Conservation (phyloP, 2,888 invertebrate species). For the Synanthedon tipuliformis region DNA sequence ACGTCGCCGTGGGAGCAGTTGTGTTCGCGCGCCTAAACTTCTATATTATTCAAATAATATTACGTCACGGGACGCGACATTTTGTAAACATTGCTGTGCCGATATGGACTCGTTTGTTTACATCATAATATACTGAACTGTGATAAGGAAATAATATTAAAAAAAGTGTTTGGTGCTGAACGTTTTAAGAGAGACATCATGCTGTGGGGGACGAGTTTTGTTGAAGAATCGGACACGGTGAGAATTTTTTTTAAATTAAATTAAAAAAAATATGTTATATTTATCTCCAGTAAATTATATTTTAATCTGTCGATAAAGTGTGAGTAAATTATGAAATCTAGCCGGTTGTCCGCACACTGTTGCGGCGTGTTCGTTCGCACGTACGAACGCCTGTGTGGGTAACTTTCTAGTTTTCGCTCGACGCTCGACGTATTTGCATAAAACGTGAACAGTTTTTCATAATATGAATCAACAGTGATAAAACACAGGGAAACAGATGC, state of each 20-base stretch:
- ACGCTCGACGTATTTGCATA: slow-evolving; percentile 59
- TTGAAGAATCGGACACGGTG: slow-evolving; percentile 59
- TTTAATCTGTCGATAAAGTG: slow-evolving; percentile 25
- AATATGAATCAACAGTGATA: slow-evolving; percentile 26
- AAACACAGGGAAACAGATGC: slow-evolving; percentile 54
- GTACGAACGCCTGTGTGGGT: slow-evolving; percentile 38
- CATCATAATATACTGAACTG: slow-evolving; percentile 10
- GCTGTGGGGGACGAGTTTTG: slow-evolving; percentile 61
- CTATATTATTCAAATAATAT: slow-evolving; percentile 13
- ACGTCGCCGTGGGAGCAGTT: slow-evolving; percentile 43
- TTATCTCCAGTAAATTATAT: slow-evolving; percentile 3
- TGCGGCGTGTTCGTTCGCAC: slow-evolving; percentile 15
- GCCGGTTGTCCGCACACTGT: slow-evolving; percentile 27
- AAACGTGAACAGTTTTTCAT: slow-evolving; percentile 69
- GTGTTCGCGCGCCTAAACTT: slow-evolving; percentile 26
- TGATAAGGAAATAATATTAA: slow-evolving; percentile 9
- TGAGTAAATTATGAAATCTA: slow-evolving; percentile 48
- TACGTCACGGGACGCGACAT: slow-evolving; percentile 51
- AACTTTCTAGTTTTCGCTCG: slow-evolving; percentile 70
- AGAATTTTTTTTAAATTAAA: slow-evolving; percentile 26
- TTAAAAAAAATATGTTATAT: slow-evolving; percentile 7
- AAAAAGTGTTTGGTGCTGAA: slow-evolving; percentile 45
- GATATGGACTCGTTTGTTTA: slow-evolving; percentile 39
- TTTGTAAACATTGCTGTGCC: slow-evolving; percentile 19
- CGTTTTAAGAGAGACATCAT: slow-evolving; percentile 46